These are phyloP conservation scores for Helogale parvula DNA, from an alignment of 2,113 vertebrate species.

Conservation along the genomic window DNA sequence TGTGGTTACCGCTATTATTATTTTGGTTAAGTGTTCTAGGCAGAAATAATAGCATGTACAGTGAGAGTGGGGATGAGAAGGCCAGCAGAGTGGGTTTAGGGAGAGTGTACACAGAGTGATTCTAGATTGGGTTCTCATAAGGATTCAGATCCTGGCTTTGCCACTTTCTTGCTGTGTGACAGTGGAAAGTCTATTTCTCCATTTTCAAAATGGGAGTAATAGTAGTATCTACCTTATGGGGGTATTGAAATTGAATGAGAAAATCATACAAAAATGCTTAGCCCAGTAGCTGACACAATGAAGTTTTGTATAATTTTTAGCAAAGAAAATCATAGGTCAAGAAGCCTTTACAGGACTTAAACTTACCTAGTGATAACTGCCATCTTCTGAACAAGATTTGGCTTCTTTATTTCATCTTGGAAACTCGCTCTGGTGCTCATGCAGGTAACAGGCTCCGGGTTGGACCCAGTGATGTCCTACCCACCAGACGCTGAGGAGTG, in stretches of 20 bases:
- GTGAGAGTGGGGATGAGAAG: neutral
- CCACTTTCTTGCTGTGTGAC: neutral
- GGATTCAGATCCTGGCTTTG: neutral
- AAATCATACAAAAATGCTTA: neutral
- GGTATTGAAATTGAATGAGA: neutral
- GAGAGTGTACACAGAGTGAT: neutral
- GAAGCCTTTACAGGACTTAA: neutral
- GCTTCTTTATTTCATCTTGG: neutral
- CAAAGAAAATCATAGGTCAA: neutral
- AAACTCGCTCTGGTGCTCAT: neutral
- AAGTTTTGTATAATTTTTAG: neutral
- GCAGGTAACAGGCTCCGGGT: neutral
- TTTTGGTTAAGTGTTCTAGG: neutral
- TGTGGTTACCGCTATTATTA: neutral
- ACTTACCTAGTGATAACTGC: neutral
- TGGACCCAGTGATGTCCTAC: neutral
- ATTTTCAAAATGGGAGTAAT: neutral
- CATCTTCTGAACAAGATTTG: neutral
- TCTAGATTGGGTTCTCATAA: neutral
- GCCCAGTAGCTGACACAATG: neutral
- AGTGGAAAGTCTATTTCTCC: neutral
- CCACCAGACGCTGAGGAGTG: neutral
- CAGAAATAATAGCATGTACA: neutral
- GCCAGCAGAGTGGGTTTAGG: neutral
- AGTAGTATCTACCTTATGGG: neutral